Conservation (phyloP, 2,113 vertebrate species). For the Ctenodactylus gundi region DNA sequence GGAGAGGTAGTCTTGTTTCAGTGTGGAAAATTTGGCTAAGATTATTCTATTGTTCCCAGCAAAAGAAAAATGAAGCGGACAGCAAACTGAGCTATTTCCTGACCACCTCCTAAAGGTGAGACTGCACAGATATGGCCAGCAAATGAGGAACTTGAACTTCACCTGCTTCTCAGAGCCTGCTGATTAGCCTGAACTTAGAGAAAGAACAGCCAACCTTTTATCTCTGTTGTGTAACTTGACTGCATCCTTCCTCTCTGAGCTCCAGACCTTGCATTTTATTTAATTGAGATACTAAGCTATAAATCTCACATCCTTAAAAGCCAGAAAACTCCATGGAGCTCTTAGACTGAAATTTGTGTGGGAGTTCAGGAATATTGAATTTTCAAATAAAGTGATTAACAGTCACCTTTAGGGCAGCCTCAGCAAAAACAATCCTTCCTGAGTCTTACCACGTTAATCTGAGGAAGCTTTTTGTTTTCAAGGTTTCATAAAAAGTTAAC, state of each 20-base stretch:
- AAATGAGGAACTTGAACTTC: background rate
- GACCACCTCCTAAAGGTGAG: background rate
- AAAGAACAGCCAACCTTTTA: slow-evolving; percentile 30
- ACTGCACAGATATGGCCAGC: background rate
- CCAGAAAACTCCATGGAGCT: slow-evolving; percentile 55
- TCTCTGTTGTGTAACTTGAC: slow-evolving; percentile 3
- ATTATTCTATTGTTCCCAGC: background rate
- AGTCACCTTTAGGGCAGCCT: slow-evolving; percentile 68
- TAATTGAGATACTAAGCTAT: slow-evolving; percentile 43
- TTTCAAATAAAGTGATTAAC: slow-evolving; percentile 79
- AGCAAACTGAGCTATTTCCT: background rate
- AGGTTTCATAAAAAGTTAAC: slow-evolving; percentile 67
- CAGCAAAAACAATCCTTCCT: slow-evolving; percentile 69
- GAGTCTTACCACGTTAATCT: slow-evolving; percentile 43
- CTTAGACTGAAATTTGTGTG: slow-evolving; percentile 54
- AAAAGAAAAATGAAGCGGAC: background rate
- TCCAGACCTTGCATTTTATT: background rate
- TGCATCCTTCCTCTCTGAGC: background rate
- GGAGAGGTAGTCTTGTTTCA: background rate
- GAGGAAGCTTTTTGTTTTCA: slow-evolving; percentile 69
- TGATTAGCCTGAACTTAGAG: background rate
- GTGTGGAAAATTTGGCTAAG: background rate
- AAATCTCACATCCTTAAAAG: slow-evolving; percentile 62
- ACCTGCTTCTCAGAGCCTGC: background rate
- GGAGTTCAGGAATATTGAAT: slow-evolving; percentile 70